Evolutionary conservation across 2,888 invertebrate genomes (phyloP).

Genomic region (Orthosia gracilis): DNA sequence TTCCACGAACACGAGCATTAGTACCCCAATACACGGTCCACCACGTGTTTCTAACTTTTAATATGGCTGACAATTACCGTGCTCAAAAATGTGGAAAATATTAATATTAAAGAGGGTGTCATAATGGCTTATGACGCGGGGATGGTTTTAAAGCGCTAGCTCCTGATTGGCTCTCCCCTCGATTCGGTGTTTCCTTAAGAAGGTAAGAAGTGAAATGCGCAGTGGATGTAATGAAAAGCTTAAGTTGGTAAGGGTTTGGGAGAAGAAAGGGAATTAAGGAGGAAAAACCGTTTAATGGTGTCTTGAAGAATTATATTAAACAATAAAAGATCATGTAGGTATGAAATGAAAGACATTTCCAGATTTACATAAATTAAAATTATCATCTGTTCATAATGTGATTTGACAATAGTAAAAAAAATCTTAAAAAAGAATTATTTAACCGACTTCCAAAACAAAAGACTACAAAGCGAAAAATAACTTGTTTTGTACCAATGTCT

Average conservation of each 20-base stretch:
- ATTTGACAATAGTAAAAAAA: too few relatives aligned
- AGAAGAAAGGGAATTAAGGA: constrained; percentile 24
- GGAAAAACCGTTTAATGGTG: constrained; percentile 11
- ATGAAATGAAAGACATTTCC: too few relatives aligned
- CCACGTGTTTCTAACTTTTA: constrained; percentile 85
- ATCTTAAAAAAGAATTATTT: too few relatives aligned
- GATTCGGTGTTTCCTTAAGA: constrained; percentile 58
- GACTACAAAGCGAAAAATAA: too few relatives aligned
- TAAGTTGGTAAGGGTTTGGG: constrained; percentile 34
- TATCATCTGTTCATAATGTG: too few relatives aligned
- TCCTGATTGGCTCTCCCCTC: constrained; percentile 67
- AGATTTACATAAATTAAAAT: too few relatives aligned
- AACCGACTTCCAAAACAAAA: too few relatives aligned
- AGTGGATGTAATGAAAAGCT: constrained; percentile 55
- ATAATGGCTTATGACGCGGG: constrained; percentile 78
- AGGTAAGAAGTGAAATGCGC: constrained; percentile 59
- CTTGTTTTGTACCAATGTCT: too few relatives aligned
- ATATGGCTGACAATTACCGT: constrained; percentile 86
- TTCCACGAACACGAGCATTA: constrained; percentile 66
- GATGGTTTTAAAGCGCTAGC: constrained; percentile 68
- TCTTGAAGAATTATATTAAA: constrained; percentile 2
- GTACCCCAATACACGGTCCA: constrained; percentile 65
- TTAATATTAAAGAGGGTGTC: constrained; percentile 83
- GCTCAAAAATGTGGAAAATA: constrained; percentile 86
- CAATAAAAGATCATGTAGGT: neutral